Conservation (phyloP, 2,797 vertebrate species). For the Luscinia megarhynchos region DNA sequence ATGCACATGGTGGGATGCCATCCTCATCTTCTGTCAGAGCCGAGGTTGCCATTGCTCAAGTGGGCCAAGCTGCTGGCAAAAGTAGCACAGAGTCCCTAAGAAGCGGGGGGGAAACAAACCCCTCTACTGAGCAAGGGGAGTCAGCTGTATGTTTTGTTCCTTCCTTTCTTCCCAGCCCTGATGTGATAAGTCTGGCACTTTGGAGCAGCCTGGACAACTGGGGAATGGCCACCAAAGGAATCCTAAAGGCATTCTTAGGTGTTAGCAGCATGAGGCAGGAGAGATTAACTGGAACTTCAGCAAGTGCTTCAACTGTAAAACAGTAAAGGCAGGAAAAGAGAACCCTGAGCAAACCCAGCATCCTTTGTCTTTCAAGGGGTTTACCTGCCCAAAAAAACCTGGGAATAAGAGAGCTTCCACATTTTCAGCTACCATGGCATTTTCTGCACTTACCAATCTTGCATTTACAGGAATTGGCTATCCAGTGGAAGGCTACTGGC, state of each 20-base stretch:
- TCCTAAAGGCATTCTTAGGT: not conserved
- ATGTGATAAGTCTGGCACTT: not conserved
- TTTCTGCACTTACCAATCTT: not conserved
- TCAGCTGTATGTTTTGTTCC: not conserved
- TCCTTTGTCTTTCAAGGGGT: not conserved
- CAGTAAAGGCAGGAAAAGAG: not conserved
- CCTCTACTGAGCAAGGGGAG: not conserved
- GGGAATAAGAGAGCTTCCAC: not conserved
- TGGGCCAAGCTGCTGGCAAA: not conserved
- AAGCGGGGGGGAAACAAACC: not conserved
- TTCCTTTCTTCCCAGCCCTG: not conserved
- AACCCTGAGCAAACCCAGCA: not conserved
- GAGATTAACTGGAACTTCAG: not conserved
- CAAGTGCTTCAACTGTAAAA: not conserved
- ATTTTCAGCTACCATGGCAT: not conserved
- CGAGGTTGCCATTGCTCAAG: not conserved
- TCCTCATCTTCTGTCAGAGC: not conserved
- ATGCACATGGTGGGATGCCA: not conserved
- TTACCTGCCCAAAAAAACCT: not conserved
- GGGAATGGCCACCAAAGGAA: not conserved
- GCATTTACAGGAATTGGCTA: not conserved
- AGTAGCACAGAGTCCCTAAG: not conserved
- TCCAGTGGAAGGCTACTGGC: not conserved
- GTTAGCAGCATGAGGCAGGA: not conserved
- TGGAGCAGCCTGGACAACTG: not conserved